Evolutionary conservation across 2,113 vertebrate genomes (phyloP).

Genomic region (Pelodiscus sinensis): DNA sequence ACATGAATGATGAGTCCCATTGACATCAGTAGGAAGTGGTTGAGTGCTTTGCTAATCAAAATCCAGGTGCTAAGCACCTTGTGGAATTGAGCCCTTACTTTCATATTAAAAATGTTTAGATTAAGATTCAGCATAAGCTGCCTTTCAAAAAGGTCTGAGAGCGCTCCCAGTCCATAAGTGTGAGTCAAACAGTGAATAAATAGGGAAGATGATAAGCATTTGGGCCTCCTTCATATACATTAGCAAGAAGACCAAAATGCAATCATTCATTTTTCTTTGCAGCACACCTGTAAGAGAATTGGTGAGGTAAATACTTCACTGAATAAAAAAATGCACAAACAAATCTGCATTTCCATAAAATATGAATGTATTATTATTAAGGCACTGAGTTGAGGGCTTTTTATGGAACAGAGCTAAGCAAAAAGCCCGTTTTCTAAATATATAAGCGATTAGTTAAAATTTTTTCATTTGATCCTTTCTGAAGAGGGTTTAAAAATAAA

Average conservation of each 20-base stretch:
- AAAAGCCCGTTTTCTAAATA: too few relatives aligned
- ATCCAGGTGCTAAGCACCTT: rapidly evolving
- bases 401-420: too few relatives aligned
- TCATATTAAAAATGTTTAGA: background rate
- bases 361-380: too few relatives aligned
- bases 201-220: background rate
- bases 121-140: background rate
- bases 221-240: background rate
- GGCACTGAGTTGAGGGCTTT: too few relatives aligned
- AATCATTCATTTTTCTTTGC: background rate
- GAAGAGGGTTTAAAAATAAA: background rate
- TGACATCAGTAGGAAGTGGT: background rate
- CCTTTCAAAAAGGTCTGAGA: background rate
- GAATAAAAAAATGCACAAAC: too few relatives aligned
- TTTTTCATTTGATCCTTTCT: background rate
- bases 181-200: background rate
- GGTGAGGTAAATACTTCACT: too few relatives aligned
- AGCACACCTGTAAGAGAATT: background rate
- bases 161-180: background rate
- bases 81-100: background rate
- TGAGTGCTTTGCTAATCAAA: background rate
- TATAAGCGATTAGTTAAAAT: too few relatives aligned
- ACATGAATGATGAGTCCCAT: background rate
- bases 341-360: too few relatives aligned
- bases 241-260: background rate